These are phyloP conservation scores for Anolis carolinensis DNA, from an alignment of 2,113 vertebrate species.

Conservation along the genomic window DNA sequence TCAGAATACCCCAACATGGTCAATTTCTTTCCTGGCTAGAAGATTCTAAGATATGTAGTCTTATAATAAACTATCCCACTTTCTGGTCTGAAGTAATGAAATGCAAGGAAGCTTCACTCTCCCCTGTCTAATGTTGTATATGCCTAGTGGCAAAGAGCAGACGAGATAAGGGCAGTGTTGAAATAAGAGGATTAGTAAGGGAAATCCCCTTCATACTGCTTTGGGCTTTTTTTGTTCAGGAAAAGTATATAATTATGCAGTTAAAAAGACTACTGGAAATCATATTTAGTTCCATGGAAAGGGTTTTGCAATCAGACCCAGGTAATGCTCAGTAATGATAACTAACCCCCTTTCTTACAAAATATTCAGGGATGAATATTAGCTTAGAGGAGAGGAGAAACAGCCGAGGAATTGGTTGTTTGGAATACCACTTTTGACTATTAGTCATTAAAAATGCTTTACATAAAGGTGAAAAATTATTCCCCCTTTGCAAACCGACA, in stretches of 20 bases:
- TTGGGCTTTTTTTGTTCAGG: background rate
- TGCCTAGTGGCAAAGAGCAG: too few relatives aligned
- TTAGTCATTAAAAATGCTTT: background rate
- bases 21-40: too few relatives aligned
- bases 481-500: background rate
- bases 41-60: too few relatives aligned
- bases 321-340: background rate
- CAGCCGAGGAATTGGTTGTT: background rate
- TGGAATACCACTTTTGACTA: background rate
- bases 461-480: background rate
- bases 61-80: too few relatives aligned
- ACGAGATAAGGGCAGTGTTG: background rate
- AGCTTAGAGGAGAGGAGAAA: background rate
- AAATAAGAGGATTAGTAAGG: background rate
- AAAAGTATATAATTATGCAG: background rate
- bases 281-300: background rate
- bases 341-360: background rate
- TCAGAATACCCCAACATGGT: too few relatives aligned
- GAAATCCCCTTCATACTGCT: background rate
- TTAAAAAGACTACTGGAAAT: background rate
- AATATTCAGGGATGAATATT: background rate
- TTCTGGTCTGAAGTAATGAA: background rate
- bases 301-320: background rate
- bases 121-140: background rate
- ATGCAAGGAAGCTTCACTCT: background rate